Base-by-base conservation (phyloP, 2,797 vertebrate species). In the Oreochromis grahami region DNA sequence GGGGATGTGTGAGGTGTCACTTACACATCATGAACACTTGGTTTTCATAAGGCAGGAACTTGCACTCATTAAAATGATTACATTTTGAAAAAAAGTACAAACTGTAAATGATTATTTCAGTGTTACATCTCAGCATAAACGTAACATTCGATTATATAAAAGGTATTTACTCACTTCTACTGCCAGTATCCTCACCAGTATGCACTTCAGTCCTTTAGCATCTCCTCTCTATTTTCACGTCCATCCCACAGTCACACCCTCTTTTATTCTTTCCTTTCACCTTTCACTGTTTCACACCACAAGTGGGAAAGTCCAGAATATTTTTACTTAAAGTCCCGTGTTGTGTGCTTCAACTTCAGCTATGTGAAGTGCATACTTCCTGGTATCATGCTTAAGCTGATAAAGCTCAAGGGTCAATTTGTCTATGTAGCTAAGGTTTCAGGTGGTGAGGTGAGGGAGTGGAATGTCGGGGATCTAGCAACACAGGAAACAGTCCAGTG, bases 101-200 rank as follows among this genome's bases (percentile, higher is more conserved):
- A 26, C 10, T 15, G 29, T 17, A 10, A 32, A 65, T 63, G 2
- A 7, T 45, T 1, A 80, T 80, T 70, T 76, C 4, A 56, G 15
- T 24, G 45, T 36, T 21, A 10, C 5, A 60, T 8, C 24, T 4
- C 10, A 41, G 34, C 32, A 24, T 17, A 56, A 56, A 83, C 14
- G 48, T 24, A 17, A n/a, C 77, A 48, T 45, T 36, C 15, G 24
- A 74, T 36, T 41, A 29, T 43, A 34, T 56, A 79, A 7, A n/a
- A 29, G 32, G 29, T 36, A 53, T 84, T 36, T 86, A 93, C 94
- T 93, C 72, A 94, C 93, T 82, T 83, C 14, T 10, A 58, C 45
- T 15, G 4, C 21, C 32, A 5, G 81, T 2, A 79, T 89, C 85
- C 74, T 88, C 76, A 43, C 56, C 83, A 77, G 89, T 4, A 32